Base-by-base conservation (phyloP, 2,113 vertebrate species). In the Aphelocoma coerulescens region DNA sequence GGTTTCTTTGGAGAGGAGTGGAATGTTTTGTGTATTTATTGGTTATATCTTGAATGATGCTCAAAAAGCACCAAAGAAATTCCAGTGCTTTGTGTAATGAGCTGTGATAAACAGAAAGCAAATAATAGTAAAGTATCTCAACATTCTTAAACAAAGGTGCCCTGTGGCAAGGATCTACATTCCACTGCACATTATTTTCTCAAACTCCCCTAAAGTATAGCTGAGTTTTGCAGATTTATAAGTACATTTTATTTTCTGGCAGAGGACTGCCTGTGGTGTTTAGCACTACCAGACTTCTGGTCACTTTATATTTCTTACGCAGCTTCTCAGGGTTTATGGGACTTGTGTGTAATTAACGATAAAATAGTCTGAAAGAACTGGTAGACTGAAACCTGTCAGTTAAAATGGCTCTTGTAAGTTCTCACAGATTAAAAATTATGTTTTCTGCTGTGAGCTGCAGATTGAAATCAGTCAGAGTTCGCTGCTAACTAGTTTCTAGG, bases 401-500 rank as follows among this genome's bases (percentile, higher is more conserved):
- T 98, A 77, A 89, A 93, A 63, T 51, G 65, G 9, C 22, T 61
- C 52, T 59, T 48, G 11, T 46, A 87, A 80, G 76, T 97, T 97
- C 98, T 97, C 97, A 96, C 96, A 96, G 96, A 80, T 96, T 35
- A 96, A 97, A 96, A 96, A 79, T 84, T 81, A 55, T 95, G 77
- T 96, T 97, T 97, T 97, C 92, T 97, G 94, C 97, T 96, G 20
- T 81, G 90, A 95, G 90, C 93, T 90, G 44, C 95, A 97, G 98
- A 97, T 97, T 65, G 91, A 89, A 96, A 98, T 98, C 98, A 97
- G 96, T 89, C 93, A 76, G 92, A 92, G 74, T 69, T 97, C 79
- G 75, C 97, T 79, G 37, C 97, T 87, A 52, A 93, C 82, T 96
- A 95, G 97, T 98, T 98, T 98, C 98, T 98, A 98, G 98, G 98